phyloP scores from a whole-genome alignment of 2,113 vertebrate genomes.

The Pagrus major region DNA sequence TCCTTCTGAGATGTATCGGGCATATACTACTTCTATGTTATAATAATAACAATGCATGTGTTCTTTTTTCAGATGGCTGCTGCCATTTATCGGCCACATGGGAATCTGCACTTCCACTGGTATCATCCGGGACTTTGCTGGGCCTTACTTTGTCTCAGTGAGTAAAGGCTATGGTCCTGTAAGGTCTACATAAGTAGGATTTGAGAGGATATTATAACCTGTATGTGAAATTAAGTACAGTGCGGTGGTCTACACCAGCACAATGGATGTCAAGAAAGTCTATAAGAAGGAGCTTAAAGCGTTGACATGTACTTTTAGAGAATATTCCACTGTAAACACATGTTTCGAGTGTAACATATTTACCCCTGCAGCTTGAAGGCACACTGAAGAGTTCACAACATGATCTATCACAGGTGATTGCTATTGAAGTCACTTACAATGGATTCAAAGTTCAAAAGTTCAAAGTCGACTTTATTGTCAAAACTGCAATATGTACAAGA shows the following conservation, averaged over 20 bases:
- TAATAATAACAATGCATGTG: background rate
- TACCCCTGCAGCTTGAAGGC: background rate
- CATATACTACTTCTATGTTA: background rate
- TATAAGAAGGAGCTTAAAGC: background rate
- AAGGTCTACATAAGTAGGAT: background rate
- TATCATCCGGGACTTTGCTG: conserved; percentile 97
- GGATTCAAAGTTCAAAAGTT: no score
- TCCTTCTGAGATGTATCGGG: background rate
- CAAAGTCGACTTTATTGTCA: no score
- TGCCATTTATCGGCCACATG: conserved; percentile 98
- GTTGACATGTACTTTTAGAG: background rate
- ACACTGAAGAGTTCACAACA: background rate
- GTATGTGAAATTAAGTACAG: background rate
- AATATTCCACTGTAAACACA: background rate
- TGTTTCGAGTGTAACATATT: background rate
- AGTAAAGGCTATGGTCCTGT: conserved; percentile 70
- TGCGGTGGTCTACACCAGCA: background rate
- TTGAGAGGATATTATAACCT: background rate
- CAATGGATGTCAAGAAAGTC: background rate
- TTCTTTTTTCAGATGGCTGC: conserved; percentile 88
- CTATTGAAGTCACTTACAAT: background rate
- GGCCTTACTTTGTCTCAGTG: conserved; percentile 97
- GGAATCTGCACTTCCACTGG: conserved; percentile 96
- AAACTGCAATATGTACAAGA: no score
- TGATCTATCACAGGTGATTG: background rate